Conservation (phyloP, 2,888 invertebrate species). For the Andrena bicolor region DNA sequence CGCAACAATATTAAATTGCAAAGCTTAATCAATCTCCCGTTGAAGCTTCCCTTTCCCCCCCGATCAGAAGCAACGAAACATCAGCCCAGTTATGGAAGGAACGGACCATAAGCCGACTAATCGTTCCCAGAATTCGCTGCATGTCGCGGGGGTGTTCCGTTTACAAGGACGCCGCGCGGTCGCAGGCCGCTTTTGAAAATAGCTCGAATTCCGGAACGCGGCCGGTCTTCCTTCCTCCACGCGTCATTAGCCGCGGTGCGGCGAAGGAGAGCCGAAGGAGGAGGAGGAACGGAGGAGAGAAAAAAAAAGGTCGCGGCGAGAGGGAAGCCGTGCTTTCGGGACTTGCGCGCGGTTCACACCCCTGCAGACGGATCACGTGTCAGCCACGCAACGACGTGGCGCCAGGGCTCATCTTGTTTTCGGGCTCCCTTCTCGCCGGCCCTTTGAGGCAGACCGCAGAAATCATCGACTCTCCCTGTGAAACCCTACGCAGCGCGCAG, state of each 20-base stretch:
- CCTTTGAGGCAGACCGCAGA: slow-evolving; percentile 68
- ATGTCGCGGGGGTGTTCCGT: slow-evolving; percentile 53
- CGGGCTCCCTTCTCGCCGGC: slow-evolving; percentile 61
- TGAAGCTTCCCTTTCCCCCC: no score
- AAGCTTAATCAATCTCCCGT: no score
- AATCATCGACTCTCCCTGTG: slow-evolving; percentile 62
- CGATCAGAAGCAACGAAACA: background rate
- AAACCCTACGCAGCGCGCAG: slow-evolving; percentile 50
- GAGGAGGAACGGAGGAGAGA: background rate
- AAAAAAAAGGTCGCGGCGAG: slow-evolving; percentile 20
- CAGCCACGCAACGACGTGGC: slow-evolving; percentile 79
- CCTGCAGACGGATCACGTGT: slow-evolving; percentile 82
- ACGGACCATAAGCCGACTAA: background rate
- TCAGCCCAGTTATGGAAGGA: background rate
- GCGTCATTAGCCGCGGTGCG: slow-evolving; percentile 74
- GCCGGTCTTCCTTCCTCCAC: slow-evolving; percentile 73
- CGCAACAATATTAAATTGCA: no score
- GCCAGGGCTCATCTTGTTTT: slow-evolving; percentile 80
- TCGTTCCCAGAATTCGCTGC: slow-evolving; percentile 28
- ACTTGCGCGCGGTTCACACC: slow-evolving; percentile 69
- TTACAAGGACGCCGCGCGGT: slow-evolving; percentile 51
- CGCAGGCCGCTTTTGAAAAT: slow-evolving; percentile 74
- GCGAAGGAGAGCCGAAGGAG: slow-evolving; percentile 10
- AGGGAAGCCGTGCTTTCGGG: slow-evolving; percentile 21
- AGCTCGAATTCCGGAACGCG: slow-evolving; percentile 78